Percentiles rank a stretch among this genome's conserved stretches.
These are phyloP conservation scores for Odobenus rosmarus DNA, from an alignment of 2,113 vertebrate genomes.

Conservation along the genomic window DNA sequence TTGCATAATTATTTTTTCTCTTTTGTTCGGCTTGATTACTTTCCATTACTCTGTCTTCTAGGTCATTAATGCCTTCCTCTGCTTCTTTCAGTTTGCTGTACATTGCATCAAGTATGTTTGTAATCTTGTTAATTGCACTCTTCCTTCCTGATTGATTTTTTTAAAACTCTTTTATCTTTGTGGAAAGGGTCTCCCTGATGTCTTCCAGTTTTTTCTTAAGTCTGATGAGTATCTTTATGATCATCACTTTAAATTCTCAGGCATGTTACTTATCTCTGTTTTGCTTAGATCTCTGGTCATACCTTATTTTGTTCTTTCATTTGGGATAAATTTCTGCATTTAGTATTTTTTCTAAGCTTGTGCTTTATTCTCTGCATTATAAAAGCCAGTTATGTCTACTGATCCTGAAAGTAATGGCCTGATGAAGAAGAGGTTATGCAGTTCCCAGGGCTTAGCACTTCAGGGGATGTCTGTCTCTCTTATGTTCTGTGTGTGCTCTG, in stretches of 20 bases:
- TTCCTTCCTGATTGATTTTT: too few relatives aligned
- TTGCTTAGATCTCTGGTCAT: background rate
- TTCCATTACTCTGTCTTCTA: too few relatives aligned
- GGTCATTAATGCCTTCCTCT: too few relatives aligned
- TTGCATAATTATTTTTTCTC: too few relatives aligned
- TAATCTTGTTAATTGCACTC: too few relatives aligned
- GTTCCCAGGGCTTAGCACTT: background rate
- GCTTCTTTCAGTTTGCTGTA: too few relatives aligned
- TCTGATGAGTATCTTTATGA: background rate
- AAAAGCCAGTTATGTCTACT: background rate
- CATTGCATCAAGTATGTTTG: too few relatives aligned
- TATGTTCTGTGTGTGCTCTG: background rate
- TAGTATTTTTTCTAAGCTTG: background rate
- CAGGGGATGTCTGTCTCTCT: background rate
- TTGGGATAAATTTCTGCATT: background rate
- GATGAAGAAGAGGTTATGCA: background rate
- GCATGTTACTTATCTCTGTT: background rate
- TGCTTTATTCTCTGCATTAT: background rate
- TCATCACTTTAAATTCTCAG: background rate
- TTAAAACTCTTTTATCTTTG: too few relatives aligned
- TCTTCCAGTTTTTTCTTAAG: too few relatives aligned
- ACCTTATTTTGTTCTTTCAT: background rate
- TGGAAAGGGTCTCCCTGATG: too few relatives aligned
- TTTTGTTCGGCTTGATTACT: too few relatives aligned
- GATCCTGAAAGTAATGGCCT: background rate